Percentiles rank a stretch among this genome's conserved stretches.
phyloP scores from a whole-genome alignment of 2,888 invertebrate genomes.

The Galerucella calmariensis region DNA sequence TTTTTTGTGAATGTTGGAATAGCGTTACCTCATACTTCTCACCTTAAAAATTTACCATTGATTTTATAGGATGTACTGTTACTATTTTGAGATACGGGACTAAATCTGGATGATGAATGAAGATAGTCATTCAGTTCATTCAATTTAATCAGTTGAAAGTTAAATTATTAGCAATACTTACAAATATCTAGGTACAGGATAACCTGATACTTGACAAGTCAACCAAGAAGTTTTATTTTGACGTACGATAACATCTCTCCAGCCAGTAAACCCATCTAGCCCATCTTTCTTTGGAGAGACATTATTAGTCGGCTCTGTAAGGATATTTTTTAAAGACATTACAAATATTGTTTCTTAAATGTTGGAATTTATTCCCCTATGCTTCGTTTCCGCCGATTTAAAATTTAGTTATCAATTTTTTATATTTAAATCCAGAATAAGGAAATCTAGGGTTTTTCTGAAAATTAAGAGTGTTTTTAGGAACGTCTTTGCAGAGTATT shows the following conservation, averaged over 20 bases:
- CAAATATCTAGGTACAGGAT: slow-evolving; percentile 68
- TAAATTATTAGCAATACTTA: slow-evolving; percentile 52
- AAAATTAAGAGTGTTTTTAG: too few relatives aligned
- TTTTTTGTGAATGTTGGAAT: slow-evolving; percentile 12
- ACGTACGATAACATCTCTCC: slow-evolving; percentile 71
- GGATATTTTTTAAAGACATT: neutral
- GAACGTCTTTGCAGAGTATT: too few relatives aligned
- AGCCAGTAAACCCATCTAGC: slow-evolving; percentile 67
- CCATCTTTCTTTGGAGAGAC: slow-evolving; percentile 72
- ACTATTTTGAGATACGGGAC: too few relatives aligned
- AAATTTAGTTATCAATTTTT: neutral
- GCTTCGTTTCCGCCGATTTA: neutral
- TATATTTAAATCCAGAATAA: too few relatives aligned
- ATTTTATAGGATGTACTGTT: too few relatives aligned
- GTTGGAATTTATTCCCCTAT: neutral
- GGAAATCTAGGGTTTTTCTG: too few relatives aligned
- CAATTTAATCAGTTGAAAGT: neutral
- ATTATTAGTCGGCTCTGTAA: slow-evolving; percentile 70
- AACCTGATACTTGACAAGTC: slow-evolving; percentile 71
- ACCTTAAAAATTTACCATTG: neutral
- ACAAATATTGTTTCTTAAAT: neutral
- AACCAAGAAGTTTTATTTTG: slow-evolving; percentile 70
- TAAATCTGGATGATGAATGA: too few relatives aligned
- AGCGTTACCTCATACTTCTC: neutral
- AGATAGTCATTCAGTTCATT: too few relatives aligned